These are phyloP conservation scores for Hycleus cichorii DNA, from an alignment of 1,140 invertebrate genomes.

Conservation along the genomic window DNA sequence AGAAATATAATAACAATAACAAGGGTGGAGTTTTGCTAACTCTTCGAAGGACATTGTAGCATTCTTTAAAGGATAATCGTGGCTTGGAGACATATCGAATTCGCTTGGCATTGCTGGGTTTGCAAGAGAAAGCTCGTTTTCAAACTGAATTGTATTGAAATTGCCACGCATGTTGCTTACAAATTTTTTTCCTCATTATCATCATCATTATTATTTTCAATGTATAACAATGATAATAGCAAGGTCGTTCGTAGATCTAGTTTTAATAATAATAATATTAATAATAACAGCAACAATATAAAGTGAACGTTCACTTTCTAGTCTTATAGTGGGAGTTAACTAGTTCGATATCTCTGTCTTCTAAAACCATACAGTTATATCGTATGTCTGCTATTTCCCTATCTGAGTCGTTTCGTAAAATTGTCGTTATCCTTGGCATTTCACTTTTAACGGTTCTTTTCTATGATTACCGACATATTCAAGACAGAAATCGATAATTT, in stretches of 20 bases:
- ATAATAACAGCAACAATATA: slow-evolving; percentile 1
- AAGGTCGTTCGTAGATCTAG: slow-evolving; percentile 30
- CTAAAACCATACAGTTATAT: neutral
- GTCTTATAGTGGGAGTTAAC: neutral
- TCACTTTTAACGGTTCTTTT: slow-evolving; percentile 10
- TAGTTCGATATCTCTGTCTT: slow-evolving; percentile 1
- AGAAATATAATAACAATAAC: no score
- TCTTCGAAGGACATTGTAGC: no score
- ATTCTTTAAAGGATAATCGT: no score
- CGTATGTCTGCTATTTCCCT: neutral
- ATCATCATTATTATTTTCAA: neutral
- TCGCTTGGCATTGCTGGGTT: no score
- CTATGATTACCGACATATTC: neutral
- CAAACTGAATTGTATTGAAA: no score
- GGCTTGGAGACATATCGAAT: no score
- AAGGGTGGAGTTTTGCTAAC: no score
- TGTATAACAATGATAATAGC: slow-evolving; percentile 6
- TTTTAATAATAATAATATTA: slow-evolving; percentile 18
- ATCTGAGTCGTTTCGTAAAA: neutral
- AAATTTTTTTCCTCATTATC: no score
- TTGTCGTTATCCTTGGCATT: slow-evolving; percentile 23
- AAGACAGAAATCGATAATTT: neutral
- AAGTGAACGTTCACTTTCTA: slow-evolving; percentile 31
- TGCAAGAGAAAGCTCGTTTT: no score
- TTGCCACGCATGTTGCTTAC: no score